Base-by-base conservation (phyloP, 2,888 invertebrate species). In the Laothoe populi region DNA sequence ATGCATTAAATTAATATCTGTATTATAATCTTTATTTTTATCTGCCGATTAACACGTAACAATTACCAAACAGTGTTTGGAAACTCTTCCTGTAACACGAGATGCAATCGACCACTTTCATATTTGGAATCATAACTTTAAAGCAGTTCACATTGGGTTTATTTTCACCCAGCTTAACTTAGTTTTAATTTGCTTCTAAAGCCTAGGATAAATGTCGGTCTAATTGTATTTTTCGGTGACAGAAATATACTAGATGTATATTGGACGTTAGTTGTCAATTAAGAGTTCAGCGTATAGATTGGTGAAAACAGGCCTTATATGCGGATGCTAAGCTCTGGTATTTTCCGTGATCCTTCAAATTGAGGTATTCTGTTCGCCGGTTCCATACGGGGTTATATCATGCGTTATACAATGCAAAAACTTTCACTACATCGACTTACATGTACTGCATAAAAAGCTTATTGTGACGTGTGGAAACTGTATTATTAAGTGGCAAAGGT, bases 401-500 rank as follows among this genome's bases (percentile, higher is more conserved):
- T 63, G 38, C 59, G 66, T 76, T 75, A 74, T 61, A 74, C 71
- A 75, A 75, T 68, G 57, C 16, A 26, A 63, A 57, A 62, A 63
- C 76, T 76, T 76, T 76, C 76, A 69, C 74, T 63, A 59, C 57
- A 45, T 64, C 69, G 63, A 64, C 65, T 62, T 35, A 53, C 45
- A 58, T 38, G 24, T 26, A n/a, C 24, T 38, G 57, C 24, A 44
- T 46, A 45, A 48, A 48, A 58, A 62, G 58, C 58, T 58, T 24
- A 62, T 48, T 48, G 58, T 58, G 45, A 62, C 35, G 44, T 42
- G 57, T 48, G 46, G 44, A 45, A 58, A 57, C 23, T n/a, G 57
- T 46, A 58, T 62, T 57, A 44, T 38, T 40, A 58, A 38, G 40
- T 40, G 23, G 57, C 57, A 21, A 35, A 57, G 42, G 23, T 58